Percentiles rank a stretch among this genome's conserved stretches.
Evolutionary conservation across 2,113 vertebrate species (phyloP).

Genomic region (Megalops atlanticus): DNA sequence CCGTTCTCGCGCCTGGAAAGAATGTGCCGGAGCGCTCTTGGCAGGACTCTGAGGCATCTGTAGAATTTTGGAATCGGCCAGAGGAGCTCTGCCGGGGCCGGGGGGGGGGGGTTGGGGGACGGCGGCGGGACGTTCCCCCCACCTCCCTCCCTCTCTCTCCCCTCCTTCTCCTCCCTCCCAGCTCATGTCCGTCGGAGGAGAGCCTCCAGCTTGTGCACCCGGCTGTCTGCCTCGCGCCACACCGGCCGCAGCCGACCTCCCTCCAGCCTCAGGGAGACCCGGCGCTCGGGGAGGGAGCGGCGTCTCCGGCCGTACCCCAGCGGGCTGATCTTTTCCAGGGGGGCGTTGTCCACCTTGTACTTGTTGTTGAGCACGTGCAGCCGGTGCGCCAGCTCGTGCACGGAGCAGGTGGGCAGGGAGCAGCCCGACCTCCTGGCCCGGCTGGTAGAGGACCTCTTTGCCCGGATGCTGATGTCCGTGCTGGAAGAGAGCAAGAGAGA

Average conservation of each 20-base stretch:
- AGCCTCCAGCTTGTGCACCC: constrained; percentile 61
- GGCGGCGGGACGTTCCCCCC: constrained; percentile 41
- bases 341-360: constrained; percentile 74
- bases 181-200: constrained; percentile 67
- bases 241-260: constrained; percentile 56
- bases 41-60: constrained; percentile 63
- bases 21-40: constrained; percentile 61
- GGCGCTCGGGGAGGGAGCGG: constrained; percentile 64
- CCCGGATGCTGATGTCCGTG: constrained; percentile 72
- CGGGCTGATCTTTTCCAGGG: constrained; percentile 79
- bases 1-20: constrained; percentile 55
- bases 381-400: constrained; percentile 84
- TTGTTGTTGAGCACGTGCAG: constrained; percentile 82
- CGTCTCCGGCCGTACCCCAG: constrained; percentile 87
- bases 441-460: constrained; percentile 81
- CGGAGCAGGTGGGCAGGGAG: constrained; percentile 84
- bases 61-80: constrained; percentile 55
- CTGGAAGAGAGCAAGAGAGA: constrained; percentile 52
- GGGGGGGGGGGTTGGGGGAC: no score
- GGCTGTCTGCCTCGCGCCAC: constrained; percentile 60
- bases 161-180: constrained; percentile 34
- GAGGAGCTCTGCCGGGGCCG: constrained; percentile 44
- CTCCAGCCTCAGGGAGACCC: constrained; percentile 53
- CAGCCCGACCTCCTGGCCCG: constrained; percentile 74
- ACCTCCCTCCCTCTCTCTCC: constrained; percentile 26